Base-by-base conservation (phyloP, 1,140 invertebrate genomes). In the Brachionus rotundiformis region DNA sequence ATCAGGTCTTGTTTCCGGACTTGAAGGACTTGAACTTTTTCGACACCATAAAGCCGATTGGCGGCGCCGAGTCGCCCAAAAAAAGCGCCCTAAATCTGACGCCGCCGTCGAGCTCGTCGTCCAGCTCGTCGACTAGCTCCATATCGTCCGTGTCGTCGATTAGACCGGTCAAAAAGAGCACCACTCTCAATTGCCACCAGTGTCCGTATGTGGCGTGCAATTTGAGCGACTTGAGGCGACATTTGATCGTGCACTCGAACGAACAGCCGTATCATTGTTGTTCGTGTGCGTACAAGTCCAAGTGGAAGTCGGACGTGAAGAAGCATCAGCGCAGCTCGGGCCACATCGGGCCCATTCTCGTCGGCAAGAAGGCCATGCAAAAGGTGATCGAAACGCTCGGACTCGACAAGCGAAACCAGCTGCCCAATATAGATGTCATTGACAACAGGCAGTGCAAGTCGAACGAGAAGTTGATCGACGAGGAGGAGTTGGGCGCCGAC, bases 261-360 rank as follows among this genome's bases (percentile, higher is more conserved):
- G 85, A 86, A 68, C 87, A 87, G 79, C 87, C 87, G 29, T 88
- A 86, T 80, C 85, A 81, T 23, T 88, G 87, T 82, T 81, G 83
- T 25, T 83, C 85, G 8, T 88, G 87, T 84, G 84, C 84, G 7
- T 87, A 87, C 80, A 85, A 85, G 31, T 86, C 86, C 0, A 84
- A 86, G 41, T 88, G 87, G 87, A 87, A 87, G 75, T 87, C 86
- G 77, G 87, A 88, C 79, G 82, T 88, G 16, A 88, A 88, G 82
- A 87, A 88, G 73, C 87, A 88, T 82, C 85, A 86, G 75, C 84
- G 83, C 33, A 85, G 85, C 16, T 87, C 86, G 1, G 61, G 10
- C 10, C 81, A 82, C 47, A 47, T 65, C 5, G 81, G 81, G 41
- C 81, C 81, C n/a, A 44, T 71, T 31, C 11, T 71, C n/a, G 81